Conservation (phyloP, 92 coral and sea anemone species). For the Pocillopora meandrina region DNA sequence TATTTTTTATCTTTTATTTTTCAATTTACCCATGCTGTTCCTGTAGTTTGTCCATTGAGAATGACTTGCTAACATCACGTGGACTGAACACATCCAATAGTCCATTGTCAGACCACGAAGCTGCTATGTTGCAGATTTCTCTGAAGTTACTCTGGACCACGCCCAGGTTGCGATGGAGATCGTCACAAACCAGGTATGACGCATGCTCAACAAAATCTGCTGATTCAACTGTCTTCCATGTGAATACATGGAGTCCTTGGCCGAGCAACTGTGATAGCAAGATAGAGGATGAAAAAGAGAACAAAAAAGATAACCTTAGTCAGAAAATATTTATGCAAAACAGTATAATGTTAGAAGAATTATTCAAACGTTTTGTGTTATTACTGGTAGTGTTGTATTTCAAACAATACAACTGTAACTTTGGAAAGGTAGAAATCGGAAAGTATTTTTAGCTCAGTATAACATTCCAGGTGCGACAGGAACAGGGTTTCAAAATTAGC, state of each 20-base stretch:
- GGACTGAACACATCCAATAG: conserved; percentile 88
- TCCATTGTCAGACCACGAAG: conserved; percentile 83
- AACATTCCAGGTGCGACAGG: no score
- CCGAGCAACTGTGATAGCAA: conserved; percentile 65
- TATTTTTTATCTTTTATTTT: background rate
- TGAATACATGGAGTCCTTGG: conserved; percentile 87
- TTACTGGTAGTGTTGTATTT: no score
- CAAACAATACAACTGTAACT: no score
- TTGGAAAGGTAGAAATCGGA: no score
- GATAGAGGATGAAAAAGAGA: background rate
- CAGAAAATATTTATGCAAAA: background rate
- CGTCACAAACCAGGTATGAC: conserved; percentile 93
- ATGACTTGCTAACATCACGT: conserved; percentile 67
- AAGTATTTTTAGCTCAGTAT: no score
- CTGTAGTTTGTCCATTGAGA: conserved; percentile 81
- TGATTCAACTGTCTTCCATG: conserved; percentile 97
- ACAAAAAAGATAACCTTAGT: background rate
- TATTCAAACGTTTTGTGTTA: no score
- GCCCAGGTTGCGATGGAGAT: conserved; percentile 91
- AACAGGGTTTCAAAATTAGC: no score
- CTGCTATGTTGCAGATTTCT: conserved; percentile 83
- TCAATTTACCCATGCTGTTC: conserved; percentile 75
- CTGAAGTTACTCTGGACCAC: conserved; percentile 88
- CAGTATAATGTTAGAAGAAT: no score
- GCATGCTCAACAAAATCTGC: conserved; percentile 99